Evolutionary conservation across 30 jellyfish, hydroid and myxozoan genomes (phyloP), one percentile per base, ranked within the genome.

Genomic region (Phacellophora camtschatica): DNA sequence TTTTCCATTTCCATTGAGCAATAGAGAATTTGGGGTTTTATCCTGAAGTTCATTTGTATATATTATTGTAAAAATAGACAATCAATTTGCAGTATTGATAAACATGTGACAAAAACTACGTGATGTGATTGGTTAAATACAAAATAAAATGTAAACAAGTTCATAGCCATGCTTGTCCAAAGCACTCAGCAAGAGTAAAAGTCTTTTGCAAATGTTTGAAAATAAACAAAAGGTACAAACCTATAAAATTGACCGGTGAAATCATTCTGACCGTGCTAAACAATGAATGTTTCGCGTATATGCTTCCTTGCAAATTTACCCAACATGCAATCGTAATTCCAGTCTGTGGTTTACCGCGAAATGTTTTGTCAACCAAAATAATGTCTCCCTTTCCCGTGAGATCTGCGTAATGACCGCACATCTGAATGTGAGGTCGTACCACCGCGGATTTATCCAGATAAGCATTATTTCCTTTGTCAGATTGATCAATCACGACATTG

Each of bases 381-480:
- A 94, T 82, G 25, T 88, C 95, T n/a, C 99, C 99, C 3, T 57
- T 71, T 32, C 91, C 93, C 11, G 97, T 42, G 18, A 94, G 91
- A 71, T 94, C 99, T 36, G 97, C 96, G 66, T 66, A 94, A 82
- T 87, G 97, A 25, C 99, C 99, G 94, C 99, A 94, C 83, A 87
- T 86, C 67, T 94, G 93, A 11, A 93, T 92, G 72, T 94, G 99
- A 16, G 84, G 78, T 6, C 96, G 74, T 15, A 88, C 72, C 16
- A 46, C 71, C 10, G 95, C 96, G 5, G 66, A 54, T 54, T 72
- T 69, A 18, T 86, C 97, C 5, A 94, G 69, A 49, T 74, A 83
- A 3, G 95, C 99, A 71, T 88, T 81, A 69, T 94, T 94, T 27
- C 97, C 96, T 59, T 74, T 69, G 6, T 97, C 99, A 16, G 99